These are phyloP conservation scores for Acrocephalus kingi DNA, from an alignment of 2,113 vertebrate species.

Conservation along the genomic window DNA sequence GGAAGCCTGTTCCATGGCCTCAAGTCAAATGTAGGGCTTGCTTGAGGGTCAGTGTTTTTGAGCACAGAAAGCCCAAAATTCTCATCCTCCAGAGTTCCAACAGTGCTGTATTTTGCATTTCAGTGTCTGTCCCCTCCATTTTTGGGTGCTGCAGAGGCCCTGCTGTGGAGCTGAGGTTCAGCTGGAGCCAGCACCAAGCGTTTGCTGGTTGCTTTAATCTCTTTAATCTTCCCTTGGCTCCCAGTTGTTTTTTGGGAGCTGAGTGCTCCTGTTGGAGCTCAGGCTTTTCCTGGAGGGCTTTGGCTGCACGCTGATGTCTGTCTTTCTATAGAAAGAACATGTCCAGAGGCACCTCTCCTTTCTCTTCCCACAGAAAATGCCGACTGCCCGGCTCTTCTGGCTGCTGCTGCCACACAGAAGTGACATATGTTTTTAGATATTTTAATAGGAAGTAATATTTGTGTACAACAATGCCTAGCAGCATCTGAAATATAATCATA, in stretches of 20 bases:
- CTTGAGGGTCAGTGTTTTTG: too few relatives aligned
- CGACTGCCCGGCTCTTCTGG: not conserved
- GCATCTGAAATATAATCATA: not conserved
- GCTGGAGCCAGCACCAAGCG: not conserved
- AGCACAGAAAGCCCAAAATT: too few relatives aligned
- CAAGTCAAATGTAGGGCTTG: too few relatives aligned
- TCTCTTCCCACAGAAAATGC: not conserved
- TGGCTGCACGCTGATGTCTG: not conserved
- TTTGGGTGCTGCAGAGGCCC: not conserved
- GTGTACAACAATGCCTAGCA: not conserved
- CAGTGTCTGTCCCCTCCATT: not conserved
- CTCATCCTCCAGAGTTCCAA: too few relatives aligned
- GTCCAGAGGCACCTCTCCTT: not conserved
- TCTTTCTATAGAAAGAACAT: not conserved
- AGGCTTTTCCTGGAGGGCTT: not conserved
- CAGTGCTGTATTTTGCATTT: fast-evolving
- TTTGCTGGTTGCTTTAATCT: not conserved
- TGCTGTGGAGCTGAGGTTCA: not conserved
- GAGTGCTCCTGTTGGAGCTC: not conserved
- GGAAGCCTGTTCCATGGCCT: too few relatives aligned
- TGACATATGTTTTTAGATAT: not conserved
- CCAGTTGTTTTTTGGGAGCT: not conserved
- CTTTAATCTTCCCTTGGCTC: slow-evolving; percentile 5
- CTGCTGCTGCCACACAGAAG: not conserved
- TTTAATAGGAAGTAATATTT: not conserved